Evolutionary conservation across 1,140 invertebrate genomes (phyloP), one percentile per base, ranked within the genome.

Genomic region (Odontomachus brunneus): DNA sequence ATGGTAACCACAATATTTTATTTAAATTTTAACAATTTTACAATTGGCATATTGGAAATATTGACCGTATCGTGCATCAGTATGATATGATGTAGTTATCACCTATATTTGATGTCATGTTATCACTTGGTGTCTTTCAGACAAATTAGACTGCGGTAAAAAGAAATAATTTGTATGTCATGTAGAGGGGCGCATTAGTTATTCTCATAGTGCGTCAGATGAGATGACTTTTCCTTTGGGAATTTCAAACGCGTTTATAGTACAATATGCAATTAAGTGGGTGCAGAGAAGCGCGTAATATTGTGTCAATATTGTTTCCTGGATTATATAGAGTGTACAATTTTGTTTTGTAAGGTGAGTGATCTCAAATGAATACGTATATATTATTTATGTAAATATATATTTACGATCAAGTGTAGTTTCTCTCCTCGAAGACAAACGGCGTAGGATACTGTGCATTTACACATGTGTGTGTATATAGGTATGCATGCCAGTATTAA

Each of bases 321-420:
- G 2, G 7, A 33, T 38, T 48, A 38, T 49, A 5, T 53, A 65
- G 19, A 14, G n/a, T 53, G 15, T 2, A 66, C 38, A 33, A 44
- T 44, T 51, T 75, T 62, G 3, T 51, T 66, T 49, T 33, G 24
- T 76, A 66, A 63, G 9, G 38, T n/a, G 1, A 73, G 17, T 33
- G 24, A 24, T 55, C 66, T 76, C 26, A 38, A 69, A 60, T 60
- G n/a, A 44, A 15, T 76, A 59, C 17, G 33, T 75, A 49, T 22
- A 14, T n/a, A 7, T 29, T 81, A 48, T 73, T 71, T 81, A 17
- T 72, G 55, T 81, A 73, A 48, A 81, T 81, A 81, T 81, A 81
- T 81, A 73, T 59, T 57, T 57, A 80, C 26, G 17, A 44, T 55
- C 11, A 33, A n/a, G 57, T 44, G 38, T 48, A 72, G 57, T 72